Evolutionary conservation across 2,113 vertebrate species (phyloP).

Genomic region (Lota lota): DNA sequence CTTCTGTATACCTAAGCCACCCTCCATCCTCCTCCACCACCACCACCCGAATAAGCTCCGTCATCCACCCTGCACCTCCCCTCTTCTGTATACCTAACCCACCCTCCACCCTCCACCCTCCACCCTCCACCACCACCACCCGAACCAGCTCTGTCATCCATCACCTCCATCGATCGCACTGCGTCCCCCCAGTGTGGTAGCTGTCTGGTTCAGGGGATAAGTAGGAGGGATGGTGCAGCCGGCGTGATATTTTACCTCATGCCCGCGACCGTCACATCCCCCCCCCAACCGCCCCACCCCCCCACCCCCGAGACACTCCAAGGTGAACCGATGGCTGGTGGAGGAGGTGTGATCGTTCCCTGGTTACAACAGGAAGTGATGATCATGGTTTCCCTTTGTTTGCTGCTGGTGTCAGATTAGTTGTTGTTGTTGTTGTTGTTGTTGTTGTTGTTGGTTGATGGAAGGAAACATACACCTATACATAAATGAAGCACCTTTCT

Average conservation of each 20-base stretch:
- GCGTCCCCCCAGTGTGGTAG: slow-evolving; percentile 36
- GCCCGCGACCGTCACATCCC: neutral
- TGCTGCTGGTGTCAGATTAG: too few relatives aligned
- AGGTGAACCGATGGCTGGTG: slow-evolving; percentile 52
- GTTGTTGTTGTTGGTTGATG: too few relatives aligned
- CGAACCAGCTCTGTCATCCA: slow-evolving; percentile 51
- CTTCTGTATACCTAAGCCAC: too few relatives aligned
- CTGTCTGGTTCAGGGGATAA: slow-evolving; percentile 60
- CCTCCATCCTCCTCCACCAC: neutral
- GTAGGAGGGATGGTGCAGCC: slow-evolving; percentile 52
- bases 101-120: slow-evolving; percentile 12
- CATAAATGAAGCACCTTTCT: too few relatives aligned
- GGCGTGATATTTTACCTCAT: slow-evolving; percentile 48
- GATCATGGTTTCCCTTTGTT: too few relatives aligned
- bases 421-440: too few relatives aligned
- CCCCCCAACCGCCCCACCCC: neutral
- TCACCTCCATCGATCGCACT: slow-evolving; percentile 60
- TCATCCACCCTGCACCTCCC: slow-evolving; percentile 47
- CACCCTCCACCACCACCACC: neutral
- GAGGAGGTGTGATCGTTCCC: slow-evolving; percentile 11
- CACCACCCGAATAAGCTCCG: slow-evolving; percentile 23
- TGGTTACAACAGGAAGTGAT: too few relatives aligned
- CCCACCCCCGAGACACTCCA: slow-evolving; percentile 35
- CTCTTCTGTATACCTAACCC: too few relatives aligned
- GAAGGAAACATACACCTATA: too few relatives aligned